Conservation (phyloP, 2,113 vertebrate species). For the Meleagris gallopavo region DNA sequence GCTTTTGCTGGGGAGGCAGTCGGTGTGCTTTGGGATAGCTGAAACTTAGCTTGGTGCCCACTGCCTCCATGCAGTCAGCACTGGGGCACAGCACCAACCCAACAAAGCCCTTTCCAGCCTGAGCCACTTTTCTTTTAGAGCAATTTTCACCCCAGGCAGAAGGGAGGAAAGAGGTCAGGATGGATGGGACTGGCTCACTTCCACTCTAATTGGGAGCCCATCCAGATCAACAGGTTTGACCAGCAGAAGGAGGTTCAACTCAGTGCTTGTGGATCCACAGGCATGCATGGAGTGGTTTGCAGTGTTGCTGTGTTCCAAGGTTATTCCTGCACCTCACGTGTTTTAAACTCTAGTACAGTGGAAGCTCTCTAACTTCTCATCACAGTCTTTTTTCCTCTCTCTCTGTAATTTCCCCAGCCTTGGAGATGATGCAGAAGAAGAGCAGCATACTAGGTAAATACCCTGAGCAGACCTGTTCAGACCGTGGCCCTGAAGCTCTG, state of each 20-base stretch:
- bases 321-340: background rate
- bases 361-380: background rate
- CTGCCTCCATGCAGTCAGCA: background rate
- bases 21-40: background rate
- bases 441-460: conserved; percentile 70
- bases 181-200: background rate
- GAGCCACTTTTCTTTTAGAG: background rate
- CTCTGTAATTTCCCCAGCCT: conserved; percentile 45
- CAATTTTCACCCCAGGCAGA: background rate
- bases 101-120: background rate
- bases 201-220: background rate
- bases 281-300: background rate
- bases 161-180: background rate
- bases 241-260: background rate
- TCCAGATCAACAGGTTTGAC: background rate
- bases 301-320: background rate
- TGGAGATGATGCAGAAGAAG: conserved; percentile 64
- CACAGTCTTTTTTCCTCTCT: background rate
- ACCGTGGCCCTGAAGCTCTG: background rate
- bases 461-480: background rate
- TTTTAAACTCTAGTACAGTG: accelerated
- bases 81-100: accelerated
- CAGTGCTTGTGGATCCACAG: background rate
- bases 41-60: background rate
- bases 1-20: background rate